Evolutionary conservation across 2,113 vertebrate species (phyloP).

Genomic region (Charina bottae): DNA sequence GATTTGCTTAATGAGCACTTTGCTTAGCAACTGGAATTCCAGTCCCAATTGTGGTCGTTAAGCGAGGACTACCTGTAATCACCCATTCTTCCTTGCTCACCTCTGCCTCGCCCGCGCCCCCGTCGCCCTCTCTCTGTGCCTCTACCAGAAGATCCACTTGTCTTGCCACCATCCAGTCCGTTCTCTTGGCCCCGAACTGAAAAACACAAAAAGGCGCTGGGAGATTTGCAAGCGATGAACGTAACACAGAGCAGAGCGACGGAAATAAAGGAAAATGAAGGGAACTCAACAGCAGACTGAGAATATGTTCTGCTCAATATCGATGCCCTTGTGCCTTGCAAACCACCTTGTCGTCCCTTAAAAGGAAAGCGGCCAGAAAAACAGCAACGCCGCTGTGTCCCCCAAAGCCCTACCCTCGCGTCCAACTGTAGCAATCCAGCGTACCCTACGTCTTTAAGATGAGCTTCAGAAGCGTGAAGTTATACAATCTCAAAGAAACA

Average conservation of each 20-base stretch:
- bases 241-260: accelerated
- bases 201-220: constrained; percentile 3
- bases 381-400: neutral
- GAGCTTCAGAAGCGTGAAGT: neutral
- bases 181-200: constrained; percentile 96
- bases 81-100: constrained; percentile 58
- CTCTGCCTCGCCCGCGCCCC: constrained; percentile 94
- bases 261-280: neutral
- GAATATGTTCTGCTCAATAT: accelerated
- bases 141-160: constrained; percentile 84
- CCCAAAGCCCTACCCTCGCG: neutral
- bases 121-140: constrained; percentile 90
- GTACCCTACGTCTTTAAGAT: neutral
- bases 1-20: no score
- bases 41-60: no score
- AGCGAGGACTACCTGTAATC: neutral
- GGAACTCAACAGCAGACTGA: neutral
- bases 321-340: accelerated
- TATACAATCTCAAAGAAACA: neutral
- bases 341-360: no score
- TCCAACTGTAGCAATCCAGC: neutral
- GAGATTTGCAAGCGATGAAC: neutral
- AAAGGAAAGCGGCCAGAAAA: neutral
- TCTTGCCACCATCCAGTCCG: constrained; percentile 88
- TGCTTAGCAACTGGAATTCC: no score